Percentiles rank a stretch among this genome's conserved stretches.
These are phyloP conservation scores for Rhorus exstirpatorius DNA, from an alignment of 2,888 invertebrate genomes.

Conservation along the genomic window DNA sequence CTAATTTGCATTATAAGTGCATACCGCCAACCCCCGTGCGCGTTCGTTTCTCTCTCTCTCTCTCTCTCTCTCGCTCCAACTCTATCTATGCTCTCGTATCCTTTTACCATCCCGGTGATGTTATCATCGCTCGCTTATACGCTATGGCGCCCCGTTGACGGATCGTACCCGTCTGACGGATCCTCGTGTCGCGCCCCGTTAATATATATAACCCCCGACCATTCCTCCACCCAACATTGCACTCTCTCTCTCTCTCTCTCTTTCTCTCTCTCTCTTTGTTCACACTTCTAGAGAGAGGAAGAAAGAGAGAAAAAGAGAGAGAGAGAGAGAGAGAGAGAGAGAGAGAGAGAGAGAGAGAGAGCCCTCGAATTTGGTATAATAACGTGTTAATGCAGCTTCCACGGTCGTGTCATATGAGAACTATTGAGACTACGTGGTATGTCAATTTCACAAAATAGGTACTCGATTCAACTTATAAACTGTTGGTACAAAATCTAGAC, in stretches of 20 bases:
- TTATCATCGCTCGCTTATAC: slow-evolving; percentile 84
- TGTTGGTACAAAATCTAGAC: too few relatives aligned
- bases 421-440: too few relatives aligned
- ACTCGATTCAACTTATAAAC: too few relatives aligned
- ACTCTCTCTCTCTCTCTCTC: slow-evolving; percentile 3
- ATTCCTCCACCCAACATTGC: neutral
- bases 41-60: slow-evolving; percentile 38
- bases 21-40: slow-evolving; percentile 27
- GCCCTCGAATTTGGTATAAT: slow-evolving; percentile 1
- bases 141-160: slow-evolving; percentile 82
- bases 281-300: neutral
- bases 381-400: slow-evolving; percentile 18
- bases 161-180: slow-evolving; percentile 75
- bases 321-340: neutral
- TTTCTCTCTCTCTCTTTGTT: neutral
- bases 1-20: slow-evolving; percentile 86
- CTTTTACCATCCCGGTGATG: slow-evolving; percentile 76
- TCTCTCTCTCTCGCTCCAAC: neutral
- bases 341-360: neutral
- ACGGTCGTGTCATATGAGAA: slow-evolving; percentile 25
- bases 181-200: slow-evolving; percentile 61
- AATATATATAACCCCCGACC: slow-evolving; percentile 58
- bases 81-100: slow-evolving; percentile 18
- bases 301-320: neutral
- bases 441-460: too few relatives aligned